These are phyloP conservation scores for Drosophila santomea DNA, from an alignment of 1,140 invertebrate genomes.

Conservation along the genomic window DNA sequence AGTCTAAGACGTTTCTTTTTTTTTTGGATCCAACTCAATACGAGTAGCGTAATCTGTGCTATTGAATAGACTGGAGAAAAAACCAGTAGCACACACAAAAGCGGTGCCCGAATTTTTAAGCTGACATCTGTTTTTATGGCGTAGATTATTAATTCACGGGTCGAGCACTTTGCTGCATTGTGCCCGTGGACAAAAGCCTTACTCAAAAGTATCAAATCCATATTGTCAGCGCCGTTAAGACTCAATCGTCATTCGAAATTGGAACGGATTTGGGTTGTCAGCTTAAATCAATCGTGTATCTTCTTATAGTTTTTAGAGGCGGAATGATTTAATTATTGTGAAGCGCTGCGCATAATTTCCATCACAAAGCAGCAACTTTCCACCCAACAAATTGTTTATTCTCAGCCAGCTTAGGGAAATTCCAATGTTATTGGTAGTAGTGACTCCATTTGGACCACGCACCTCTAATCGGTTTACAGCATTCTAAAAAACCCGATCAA, in stretches of 20 bases:
- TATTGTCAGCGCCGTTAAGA: slow-evolving; percentile 76
- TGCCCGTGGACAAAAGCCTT: slow-evolving; percentile 23
- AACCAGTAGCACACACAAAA: slow-evolving; percentile 65
- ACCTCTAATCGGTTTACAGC: slow-evolving; percentile 52
- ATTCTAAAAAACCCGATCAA: slow-evolving; percentile 28
- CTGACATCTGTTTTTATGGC: slow-evolving; percentile 77
- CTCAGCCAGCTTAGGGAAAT: slow-evolving; percentile 35
- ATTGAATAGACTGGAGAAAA: slow-evolving; percentile 34
- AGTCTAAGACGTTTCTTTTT: too few species aligned
- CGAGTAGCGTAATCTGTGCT: slow-evolving; percentile 65
- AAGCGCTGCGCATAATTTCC: slow-evolving; percentile 32
- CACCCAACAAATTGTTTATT: slow-evolving; percentile 69
- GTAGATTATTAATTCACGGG: slow-evolving; percentile 77
- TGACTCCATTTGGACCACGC: slow-evolving; percentile 18
- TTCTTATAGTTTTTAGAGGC: slow-evolving; percentile 67
- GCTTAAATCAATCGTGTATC: slow-evolving; percentile 65
- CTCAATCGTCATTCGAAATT: slow-evolving; percentile 81
- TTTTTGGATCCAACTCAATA: slow-evolving; percentile 21
- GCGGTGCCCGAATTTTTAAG: slow-evolving; percentile 60
- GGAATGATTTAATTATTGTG: slow-evolving; percentile 77
- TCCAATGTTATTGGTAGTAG: slow-evolving; percentile 30
- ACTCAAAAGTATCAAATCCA: slow-evolving; percentile 37
- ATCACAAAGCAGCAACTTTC: slow-evolving; percentile 58
- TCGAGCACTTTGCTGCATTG: slow-evolving; percentile 65
- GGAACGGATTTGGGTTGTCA: slow-evolving; percentile 79